Conservation (phyloP, 2,888 invertebrate species). For the Bugulina stolonifera region DNA sequence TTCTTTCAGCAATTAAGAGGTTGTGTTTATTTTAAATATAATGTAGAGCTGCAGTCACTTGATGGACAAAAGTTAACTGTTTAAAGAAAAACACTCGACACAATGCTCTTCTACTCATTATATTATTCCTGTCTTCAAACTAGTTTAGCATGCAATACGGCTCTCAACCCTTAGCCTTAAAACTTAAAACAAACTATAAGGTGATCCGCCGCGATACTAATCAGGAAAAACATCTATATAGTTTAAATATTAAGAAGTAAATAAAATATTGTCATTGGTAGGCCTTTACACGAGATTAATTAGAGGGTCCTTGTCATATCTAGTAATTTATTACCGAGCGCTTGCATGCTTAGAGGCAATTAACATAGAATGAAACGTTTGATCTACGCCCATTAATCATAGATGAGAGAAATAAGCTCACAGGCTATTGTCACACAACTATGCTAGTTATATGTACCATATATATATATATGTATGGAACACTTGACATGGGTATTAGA, state of each 20-base stretch:
- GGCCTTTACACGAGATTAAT: not conserved
- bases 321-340: not conserved
- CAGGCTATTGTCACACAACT: not conserved
- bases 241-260: not conserved
- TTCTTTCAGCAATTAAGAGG: not conserved
- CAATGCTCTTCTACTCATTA: not conserved
- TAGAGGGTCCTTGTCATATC: not conserved
- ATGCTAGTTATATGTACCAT: not conserved
- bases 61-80: not conserved
- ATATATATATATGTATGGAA: not conserved
- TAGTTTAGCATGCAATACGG: not conserved
- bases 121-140: not conserved
- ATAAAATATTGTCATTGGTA: not conserved
- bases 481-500: not conserved
- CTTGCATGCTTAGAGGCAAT: not conserved
- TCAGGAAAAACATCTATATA: too few species aligned
- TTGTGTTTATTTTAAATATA: constrained; percentile 24
- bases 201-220: too few species aligned
- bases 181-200: not conserved
- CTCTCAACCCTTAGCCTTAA: not conserved
- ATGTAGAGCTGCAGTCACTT: constrained; percentile 15
- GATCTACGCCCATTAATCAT: not conserved
- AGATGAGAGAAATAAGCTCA: not conserved
- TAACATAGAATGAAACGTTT: not conserved
- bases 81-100: not conserved